Base-by-base conservation (phyloP, 2,113 vertebrate genomes). In the Chrysochloris asiatica region DNA sequence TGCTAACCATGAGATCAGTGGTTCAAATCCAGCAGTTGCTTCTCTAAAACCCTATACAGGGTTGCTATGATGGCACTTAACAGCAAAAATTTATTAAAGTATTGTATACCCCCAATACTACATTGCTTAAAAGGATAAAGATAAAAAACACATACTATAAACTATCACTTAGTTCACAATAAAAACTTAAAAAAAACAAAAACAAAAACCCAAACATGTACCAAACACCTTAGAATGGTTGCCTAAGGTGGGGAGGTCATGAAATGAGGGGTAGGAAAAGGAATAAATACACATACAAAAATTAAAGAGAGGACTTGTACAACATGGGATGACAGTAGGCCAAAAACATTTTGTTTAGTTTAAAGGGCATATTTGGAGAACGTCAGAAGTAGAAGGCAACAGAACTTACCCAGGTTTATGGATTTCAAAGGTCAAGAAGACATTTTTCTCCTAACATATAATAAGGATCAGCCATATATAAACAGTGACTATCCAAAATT, bases 81-180 rank as follows among this genome's bases (percentile, higher is more conserved):
- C 48, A 50, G 48, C 16, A 50, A 89, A 28, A 93, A 91, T n/a
- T n/a, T n/a, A 92, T 69, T 30, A 71, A 94, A 86, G 77, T 47
- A 86, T 0, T 54, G 3, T 86, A 92, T 16, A 76, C 17, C 50
- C 94, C 81, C 17, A 90, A 47, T 14, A 94, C 79, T 11, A 78
- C 28, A 81, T 65, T 13, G 17, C 38, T 88, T 80, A 88, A 9
- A 90, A 73, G n/a, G 4, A 33, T 19, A 84, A 90, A 80, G 43
- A 91, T 45, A 78, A 86, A 78, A 80, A 86, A 26, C 72, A 48
- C 10, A n/a, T n/a, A n/a, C n/a, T n/a, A n/a, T n/a, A n/a, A n/a
- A n/a, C n/a, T n/a, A n/a, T n/a, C n/a, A n/a, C n/a, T n/a, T n/a
- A n/a, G n/a, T n/a, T n/a, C n/a, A n/a, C n/a, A n/a, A n/a, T n/a